These are phyloP conservation scores for Drosophila affinis DNA, from an alignment of 2,888 invertebrate genomes.

Conservation along the genomic window DNA sequence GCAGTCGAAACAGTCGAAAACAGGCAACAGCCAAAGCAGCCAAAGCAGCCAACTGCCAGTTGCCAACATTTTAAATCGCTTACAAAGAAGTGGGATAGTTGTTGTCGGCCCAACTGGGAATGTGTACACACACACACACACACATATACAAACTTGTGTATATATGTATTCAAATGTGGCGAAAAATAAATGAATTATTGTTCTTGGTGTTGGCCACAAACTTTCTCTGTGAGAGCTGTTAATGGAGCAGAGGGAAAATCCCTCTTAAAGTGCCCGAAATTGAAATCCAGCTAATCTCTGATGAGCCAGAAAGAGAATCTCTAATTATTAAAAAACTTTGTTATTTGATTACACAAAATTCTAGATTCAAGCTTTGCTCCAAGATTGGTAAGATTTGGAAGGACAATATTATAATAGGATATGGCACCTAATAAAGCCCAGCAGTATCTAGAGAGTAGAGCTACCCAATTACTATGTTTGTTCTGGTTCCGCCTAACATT, in stretches of 20 bases:
- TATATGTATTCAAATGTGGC: constrained; percentile 16
- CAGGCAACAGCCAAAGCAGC: too few species aligned
- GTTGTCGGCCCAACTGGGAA: constrained; percentile 38
- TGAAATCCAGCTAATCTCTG: constrained; percentile 14
- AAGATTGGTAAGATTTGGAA: too few species aligned
- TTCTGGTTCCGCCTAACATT: not conserved
- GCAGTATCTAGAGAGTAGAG: too few species aligned
- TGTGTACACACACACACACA: not conserved
- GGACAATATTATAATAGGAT: too few species aligned
- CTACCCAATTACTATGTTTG: not conserved
- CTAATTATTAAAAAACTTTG: not conserved
- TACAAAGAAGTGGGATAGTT: constrained; percentile 32
- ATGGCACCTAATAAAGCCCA: too few species aligned
- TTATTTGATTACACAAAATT: not conserved
- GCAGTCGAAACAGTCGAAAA: not conserved
- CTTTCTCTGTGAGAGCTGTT: constrained; percentile 17
- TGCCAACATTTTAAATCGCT: constrained; percentile 43
- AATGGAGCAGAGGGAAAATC: constrained; percentile 20
- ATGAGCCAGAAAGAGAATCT: not conserved
- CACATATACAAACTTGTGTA: constrained; percentile 4
- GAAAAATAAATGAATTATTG: constrained; percentile 48
- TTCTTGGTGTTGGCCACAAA: constrained; percentile 28
- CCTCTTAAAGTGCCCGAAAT: constrained; percentile 18
- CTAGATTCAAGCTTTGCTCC: too few species aligned
- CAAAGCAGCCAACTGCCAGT: constrained; percentile 23